Base-by-base conservation (phyloP, 2,113 vertebrate species). In the Muscicapa adusta region DNA sequence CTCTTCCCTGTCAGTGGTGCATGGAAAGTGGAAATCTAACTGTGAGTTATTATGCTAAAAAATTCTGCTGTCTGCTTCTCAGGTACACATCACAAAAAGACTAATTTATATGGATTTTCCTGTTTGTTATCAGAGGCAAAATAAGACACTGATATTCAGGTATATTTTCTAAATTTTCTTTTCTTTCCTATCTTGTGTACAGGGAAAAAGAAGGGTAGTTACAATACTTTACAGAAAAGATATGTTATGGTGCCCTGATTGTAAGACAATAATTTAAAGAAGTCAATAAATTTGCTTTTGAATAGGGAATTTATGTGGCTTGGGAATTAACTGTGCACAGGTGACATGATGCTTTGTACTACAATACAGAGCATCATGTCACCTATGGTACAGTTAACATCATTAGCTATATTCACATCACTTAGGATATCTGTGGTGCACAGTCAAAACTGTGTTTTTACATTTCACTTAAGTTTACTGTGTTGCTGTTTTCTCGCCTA, bases 11-110 rank as follows among this genome's bases (percentile, higher is more conserved):
- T 75, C 74, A 76, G 0, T 23, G 71, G 31, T 89, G 20, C 74
- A n/a, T 72, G 14, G 66, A 56, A 94, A 84, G 48, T 29, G 8
- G 24, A 78, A 89, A 89, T 87, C 65, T 87, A 87, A 81, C 40
- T 71, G 84, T 45, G 61, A 85, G 42, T 71, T 87, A 70, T 89
- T 94, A 94, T 72, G 87, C 65, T 85, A 89, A 95, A 92, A 91
- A 78, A 65, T 91, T 89, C 70, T 85, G 23, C 66, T 95, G 53
- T 85, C 66, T 87, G 53, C 28, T 87, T 89, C 77, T 91, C 73
- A 92, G 61, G 70, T 87, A 40, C 57, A 85, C 51, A 89, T 74
- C 61, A 91, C 48, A 89, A 89, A 91, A 74, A 84, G 61, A 36
- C 40, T 85, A 77, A 94, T 77, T 71, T 85, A 38, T 71, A 40